Base-by-base conservation (phyloP, 2,888 invertebrate species). In the Aromia moschata region DNA sequence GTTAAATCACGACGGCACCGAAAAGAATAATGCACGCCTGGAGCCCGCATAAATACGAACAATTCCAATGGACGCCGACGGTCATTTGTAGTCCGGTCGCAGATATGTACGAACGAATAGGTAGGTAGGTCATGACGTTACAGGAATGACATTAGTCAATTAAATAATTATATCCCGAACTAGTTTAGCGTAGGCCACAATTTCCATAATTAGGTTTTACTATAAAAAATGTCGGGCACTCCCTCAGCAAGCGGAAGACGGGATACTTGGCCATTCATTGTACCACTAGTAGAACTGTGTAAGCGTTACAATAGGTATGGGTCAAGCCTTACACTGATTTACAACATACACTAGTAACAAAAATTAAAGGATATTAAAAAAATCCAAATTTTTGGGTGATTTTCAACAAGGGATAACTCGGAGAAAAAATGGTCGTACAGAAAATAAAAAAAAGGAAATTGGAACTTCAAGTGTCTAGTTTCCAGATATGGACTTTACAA, bases 111-210 rank as follows among this genome's bases (percentile, higher is more conserved):
- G 56, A 56, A 56, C 33, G 47, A 56, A 46, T 40, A 16, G 17
- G 30, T 56, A 40, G 46, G 56, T 56, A 47, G 56, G 56, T 56
- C 56, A 56, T 56, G 56, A 40, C 47, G 47, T 47, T 56, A 31
- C 40, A 47, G 47, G 47, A 56, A 47, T 55, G 45, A 55, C 46
- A 55, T 56, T 56, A 38, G 46, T 56, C 38, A 56, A 56, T 56
- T 56, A 56, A 56, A 56, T 56, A 43, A 41, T 41, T 41, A 52
- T 52, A 43, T 52, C 33, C 20, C 41, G 64, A 67, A 67, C 38
- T 49, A 38, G 38, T 36, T 20, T 17, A 37, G 12, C 11, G 49
- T 25, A 9, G 20, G 37, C 20, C 25, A 25, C 16, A 38, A 46
- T 44, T 44, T 44, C 30, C 44, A 7, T 15, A 9, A 18, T 43